Conservation (phyloP, 2,797 vertebrate species). For the Propithecus perrieri region DNA sequence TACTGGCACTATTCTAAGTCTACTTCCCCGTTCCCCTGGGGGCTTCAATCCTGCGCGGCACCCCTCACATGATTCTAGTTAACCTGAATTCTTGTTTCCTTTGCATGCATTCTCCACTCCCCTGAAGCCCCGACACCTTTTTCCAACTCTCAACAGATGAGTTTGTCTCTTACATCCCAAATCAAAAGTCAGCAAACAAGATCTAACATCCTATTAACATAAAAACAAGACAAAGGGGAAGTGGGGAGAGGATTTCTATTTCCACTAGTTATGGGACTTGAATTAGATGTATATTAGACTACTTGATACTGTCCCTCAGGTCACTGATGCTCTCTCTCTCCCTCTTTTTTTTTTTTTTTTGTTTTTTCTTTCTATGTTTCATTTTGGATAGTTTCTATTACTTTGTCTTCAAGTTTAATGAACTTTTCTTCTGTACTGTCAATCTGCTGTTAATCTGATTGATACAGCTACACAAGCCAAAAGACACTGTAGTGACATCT, state of each 20-base stretch:
- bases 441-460: background rate
- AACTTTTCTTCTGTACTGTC: background rate
- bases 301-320: background rate
- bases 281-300: background rate
- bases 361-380: background rate
- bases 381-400: background rate
- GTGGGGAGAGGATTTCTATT: background rate
- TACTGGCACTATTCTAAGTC: background rate
- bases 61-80: background rate
- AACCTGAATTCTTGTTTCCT: background rate
- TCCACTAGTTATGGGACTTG: background rate
- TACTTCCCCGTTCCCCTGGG: background rate
- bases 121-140: background rate
- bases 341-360: background rate
- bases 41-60: background rate
- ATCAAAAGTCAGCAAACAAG: constrained; percentile 1
- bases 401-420: background rate
- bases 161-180: background rate
- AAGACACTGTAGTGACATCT: background rate
- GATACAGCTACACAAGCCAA: background rate
- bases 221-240: background rate
- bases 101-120: background rate
- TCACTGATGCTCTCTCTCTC: background rate
- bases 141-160: background rate
- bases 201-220: background rate